Evolutionary conservation across 1,140 invertebrate genomes (phyloP).

Genomic region (Apis dorsata): DNA sequence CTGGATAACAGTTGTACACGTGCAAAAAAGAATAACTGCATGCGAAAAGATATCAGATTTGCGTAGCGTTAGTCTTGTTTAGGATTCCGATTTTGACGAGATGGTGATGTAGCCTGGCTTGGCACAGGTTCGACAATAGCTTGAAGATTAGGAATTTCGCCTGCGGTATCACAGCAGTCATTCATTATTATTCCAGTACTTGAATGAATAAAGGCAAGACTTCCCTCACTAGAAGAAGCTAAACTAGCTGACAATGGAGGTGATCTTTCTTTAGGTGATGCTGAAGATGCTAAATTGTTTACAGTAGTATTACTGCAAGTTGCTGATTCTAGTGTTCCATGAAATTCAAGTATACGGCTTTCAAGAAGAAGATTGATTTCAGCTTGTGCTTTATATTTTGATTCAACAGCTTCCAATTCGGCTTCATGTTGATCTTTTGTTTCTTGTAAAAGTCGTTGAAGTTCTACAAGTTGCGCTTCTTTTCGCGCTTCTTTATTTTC

Average conservation of each 20-base stretch:
- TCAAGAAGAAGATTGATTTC: slow-evolving; percentile 85
- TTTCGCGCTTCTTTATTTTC: slow-evolving; percentile 79
- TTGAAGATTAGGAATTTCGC: slow-evolving; percentile 77
- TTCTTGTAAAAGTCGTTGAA: slow-evolving; percentile 78
- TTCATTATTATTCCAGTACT: slow-evolving; percentile 75
- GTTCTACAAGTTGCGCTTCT: slow-evolving; percentile 78
- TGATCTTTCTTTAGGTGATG: slow-evolving; percentile 77
- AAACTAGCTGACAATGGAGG: slow-evolving; percentile 76
- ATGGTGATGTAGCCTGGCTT: slow-evolving; percentile 68
- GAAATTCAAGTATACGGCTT: slow-evolving; percentile 84
- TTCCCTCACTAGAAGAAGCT: slow-evolving; percentile 79
- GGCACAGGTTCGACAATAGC: slow-evolving; percentile 76
- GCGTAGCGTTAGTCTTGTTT: slow-evolving; percentile 59
- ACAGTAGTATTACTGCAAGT: slow-evolving; percentile 58
- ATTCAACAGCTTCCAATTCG: slow-evolving; percentile 83
- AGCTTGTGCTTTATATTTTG: slow-evolving; percentile 86
- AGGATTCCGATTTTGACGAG: slow-evolving; percentile 48
- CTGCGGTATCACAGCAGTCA: slow-evolving; percentile 76
- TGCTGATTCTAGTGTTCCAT: slow-evolving; percentile 79
- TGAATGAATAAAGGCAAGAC: slow-evolving; percentile 76
- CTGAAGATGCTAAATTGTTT: slow-evolving; percentile 74
- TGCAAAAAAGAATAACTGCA: slow-evolving; percentile 40
- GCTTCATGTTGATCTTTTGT: slow-evolving; percentile 80
- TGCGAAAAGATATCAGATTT: slow-evolving; percentile 34
- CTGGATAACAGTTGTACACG: slow-evolving; percentile 40